These are phyloP conservation scores for Drosophila basisetae DNA, from an alignment of 2,888 invertebrate genomes.

Conservation along the genomic window DNA sequence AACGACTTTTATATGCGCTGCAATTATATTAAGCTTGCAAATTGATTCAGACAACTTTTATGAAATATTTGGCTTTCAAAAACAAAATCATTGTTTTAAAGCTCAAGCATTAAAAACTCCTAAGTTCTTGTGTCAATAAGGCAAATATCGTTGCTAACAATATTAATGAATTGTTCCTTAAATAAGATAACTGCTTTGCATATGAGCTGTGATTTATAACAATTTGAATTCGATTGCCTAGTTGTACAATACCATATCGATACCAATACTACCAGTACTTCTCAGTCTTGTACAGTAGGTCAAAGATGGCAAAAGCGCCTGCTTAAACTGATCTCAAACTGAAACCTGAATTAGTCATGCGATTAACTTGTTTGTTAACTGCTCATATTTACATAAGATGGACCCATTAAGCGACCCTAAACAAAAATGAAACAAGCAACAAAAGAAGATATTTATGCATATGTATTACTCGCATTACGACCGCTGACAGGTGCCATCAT, in stretches of 20 bases:
- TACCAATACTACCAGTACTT: neutral
- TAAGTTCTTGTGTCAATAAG: neutral
- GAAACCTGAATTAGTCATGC: conserved; percentile 43
- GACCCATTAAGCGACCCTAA: conserved; percentile 29
- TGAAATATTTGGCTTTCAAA: neutral
- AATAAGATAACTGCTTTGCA: neutral
- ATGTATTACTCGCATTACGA: conserved; percentile 49
- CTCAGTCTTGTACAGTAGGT: neutral
- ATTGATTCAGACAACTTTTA: neutral
- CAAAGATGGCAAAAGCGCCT: neutral
- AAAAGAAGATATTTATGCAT: conserved; percentile 25
- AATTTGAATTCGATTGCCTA: neutral
- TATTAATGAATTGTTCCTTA: neutral
- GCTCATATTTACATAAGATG: conserved; percentile 42
- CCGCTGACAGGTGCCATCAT: conserved; percentile 73
- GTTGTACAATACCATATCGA: neutral
- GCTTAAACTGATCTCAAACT: conserved; percentile 4
- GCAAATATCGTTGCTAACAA: neutral
- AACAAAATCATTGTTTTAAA: neutral
- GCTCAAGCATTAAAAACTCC: neutral
- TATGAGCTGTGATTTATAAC: neutral
- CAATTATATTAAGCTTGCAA: neutral
- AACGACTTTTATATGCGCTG: conserved; percentile 27
- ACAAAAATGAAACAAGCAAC: conserved; percentile 5
- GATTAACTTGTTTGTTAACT: conserved; percentile 34